A percentile compares a stretch with the other conserved stretches of the same genome.
phyloP scores from a whole-genome alignment of 92 coral and sea anemone species.

The Epizoanthus stellaris region DNA sequence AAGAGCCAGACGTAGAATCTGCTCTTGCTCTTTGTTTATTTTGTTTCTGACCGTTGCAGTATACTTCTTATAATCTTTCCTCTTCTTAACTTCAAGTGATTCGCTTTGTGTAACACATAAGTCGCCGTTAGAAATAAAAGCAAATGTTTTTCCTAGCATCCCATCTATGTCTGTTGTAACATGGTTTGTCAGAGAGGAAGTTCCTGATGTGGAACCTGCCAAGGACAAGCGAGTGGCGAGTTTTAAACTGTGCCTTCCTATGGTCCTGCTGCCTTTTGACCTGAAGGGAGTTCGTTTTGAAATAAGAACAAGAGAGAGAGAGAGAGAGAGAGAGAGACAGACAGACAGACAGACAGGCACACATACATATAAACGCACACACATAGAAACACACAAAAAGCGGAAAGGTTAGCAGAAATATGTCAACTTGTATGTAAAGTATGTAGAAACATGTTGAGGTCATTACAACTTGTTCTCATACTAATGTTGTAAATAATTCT shows the following conservation, averaged over 20 bases:
- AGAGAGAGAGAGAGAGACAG: not conserved
- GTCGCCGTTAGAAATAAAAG: not conserved
- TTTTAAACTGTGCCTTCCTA: not conserved
- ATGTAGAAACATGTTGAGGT: not conserved
- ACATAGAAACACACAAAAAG: not conserved
- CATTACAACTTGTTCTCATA: too few species aligned
- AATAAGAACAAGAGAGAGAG: not conserved
- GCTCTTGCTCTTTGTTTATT: not conserved
- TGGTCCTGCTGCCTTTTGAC: not conserved
- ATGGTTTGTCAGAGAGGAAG: not conserved
- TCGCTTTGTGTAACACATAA: not conserved
- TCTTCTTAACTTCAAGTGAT: not conserved
- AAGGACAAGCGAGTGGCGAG: not conserved
- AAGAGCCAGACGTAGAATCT: not conserved
- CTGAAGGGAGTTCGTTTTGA: not conserved
- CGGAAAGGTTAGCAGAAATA: not conserved
- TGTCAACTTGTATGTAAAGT: not conserved
- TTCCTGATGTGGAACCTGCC: not conserved
- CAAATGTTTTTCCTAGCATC: not conserved
- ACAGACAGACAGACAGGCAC: not conserved
- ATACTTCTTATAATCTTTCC: not conserved
- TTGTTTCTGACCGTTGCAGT: not conserved
- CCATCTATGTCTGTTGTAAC: not conserved
- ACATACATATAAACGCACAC: not conserved
- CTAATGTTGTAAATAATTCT: too few species aligned